Percentiles rank a stretch among this genome's conserved stretches.
Evolutionary conservation across 2,113 vertebrate genomes (phyloP).

Genomic region (Myodes glareolus): DNA sequence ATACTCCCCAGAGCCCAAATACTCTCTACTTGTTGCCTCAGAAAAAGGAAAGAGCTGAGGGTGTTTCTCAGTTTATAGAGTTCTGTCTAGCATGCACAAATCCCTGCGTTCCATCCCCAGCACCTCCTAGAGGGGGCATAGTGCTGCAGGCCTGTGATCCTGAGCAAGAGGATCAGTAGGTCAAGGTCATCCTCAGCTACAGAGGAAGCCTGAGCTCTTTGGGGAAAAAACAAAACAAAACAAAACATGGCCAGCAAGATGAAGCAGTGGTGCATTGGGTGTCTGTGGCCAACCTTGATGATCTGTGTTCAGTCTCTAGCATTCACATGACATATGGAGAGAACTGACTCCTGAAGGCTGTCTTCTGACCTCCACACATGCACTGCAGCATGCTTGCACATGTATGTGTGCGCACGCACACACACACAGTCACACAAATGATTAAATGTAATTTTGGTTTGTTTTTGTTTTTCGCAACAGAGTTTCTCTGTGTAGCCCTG

Average conservation of each 20-base stretch:
- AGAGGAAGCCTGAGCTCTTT: neutral
- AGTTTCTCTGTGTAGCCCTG: neutral
- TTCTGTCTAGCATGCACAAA: neutral
- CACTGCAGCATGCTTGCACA: neutral
- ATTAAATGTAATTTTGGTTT: neutral
- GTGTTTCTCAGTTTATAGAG: neutral
- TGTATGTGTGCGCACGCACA: too few relatives aligned
- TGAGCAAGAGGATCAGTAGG: neutral
- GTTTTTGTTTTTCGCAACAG: neutral
- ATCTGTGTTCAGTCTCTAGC: too few relatives aligned
- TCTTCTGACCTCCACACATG: neutral
- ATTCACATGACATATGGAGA: too few relatives aligned
- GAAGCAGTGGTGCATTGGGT: neutral
- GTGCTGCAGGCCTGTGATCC: neutral
- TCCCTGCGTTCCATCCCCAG: neutral
- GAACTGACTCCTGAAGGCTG: neutral
- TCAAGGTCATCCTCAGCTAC: neutral
- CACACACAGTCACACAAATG: neutral
- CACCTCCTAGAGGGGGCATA: neutral
- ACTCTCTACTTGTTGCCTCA: neutral
- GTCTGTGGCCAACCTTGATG: too few relatives aligned
- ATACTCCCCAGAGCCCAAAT: neutral
- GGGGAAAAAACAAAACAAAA: neutral
- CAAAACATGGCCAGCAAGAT: accelerated
- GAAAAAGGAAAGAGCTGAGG: neutral